These are phyloP conservation scores for Dermolepida albohirtum DNA, from an alignment of 2,888 invertebrate species.

Conservation along the genomic window DNA sequence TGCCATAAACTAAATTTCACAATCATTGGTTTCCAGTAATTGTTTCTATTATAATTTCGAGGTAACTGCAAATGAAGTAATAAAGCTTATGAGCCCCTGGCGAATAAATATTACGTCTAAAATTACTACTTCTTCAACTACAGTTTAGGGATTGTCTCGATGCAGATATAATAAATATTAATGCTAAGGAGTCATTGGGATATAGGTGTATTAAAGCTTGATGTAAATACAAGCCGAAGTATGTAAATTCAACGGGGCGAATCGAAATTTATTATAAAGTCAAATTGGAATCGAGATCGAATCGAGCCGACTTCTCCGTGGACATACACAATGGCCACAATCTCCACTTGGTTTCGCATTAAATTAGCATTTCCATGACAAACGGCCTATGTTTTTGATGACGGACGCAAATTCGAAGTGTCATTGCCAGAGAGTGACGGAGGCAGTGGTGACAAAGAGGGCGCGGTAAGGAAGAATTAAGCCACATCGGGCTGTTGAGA, in stretches of 20 bases:
- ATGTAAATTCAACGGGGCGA: slow-evolving; percentile 8
- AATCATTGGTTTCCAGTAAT: too few relatives aligned
- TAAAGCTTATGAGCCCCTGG: too few relatives aligned
- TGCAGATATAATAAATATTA: too few relatives aligned
- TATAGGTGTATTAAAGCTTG: slow-evolving; percentile 14
- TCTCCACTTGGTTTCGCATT: slow-evolving; percentile 13
- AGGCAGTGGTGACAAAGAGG: slow-evolving; percentile 1
- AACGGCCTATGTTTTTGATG: slow-evolving; percentile 18
- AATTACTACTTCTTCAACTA: too few relatives aligned
- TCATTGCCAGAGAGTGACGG: not conserved
- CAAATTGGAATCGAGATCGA: slow-evolving; percentile 16
- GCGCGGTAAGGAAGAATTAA: slow-evolving; percentile 10
- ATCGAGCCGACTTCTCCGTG: not conserved
- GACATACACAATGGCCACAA: slow-evolving; percentile 5
- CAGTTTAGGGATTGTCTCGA: too few relatives aligned
- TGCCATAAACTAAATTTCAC: too few relatives aligned
- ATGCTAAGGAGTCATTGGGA: too few relatives aligned
- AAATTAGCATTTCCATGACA: slow-evolving; percentile 23
- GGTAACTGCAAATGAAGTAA: too few relatives aligned
- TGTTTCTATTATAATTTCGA: too few relatives aligned
- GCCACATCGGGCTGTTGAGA: not conserved
- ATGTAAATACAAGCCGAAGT: slow-evolving; percentile 23
- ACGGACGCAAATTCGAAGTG: slow-evolving; percentile 7
- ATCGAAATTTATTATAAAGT: slow-evolving; percentile 27
- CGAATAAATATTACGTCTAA: too few relatives aligned